Evolutionary conservation across 2,888 invertebrate species (phyloP).

Genomic region (Salpingus planirostris): DNA sequence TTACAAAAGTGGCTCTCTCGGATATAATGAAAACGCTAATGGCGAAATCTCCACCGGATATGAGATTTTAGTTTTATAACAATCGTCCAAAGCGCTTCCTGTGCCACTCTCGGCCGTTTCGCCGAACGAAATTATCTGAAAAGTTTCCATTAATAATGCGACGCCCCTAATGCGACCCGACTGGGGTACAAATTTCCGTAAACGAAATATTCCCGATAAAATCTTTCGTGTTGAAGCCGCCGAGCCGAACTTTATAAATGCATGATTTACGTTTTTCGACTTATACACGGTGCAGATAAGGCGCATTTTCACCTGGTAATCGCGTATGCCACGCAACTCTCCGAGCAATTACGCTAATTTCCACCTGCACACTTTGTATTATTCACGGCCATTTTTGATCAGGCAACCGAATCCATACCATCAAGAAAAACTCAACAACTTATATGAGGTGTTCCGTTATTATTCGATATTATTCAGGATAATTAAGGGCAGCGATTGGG

Average conservation of each 20-base stretch:
- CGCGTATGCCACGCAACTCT: slow-evolving; percentile 29
- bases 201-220: slow-evolving; percentile 19
- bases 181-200: slow-evolving; percentile 24
- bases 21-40: slow-evolving; percentile 18
- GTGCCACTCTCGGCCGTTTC: no score
- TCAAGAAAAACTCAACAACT: no score
- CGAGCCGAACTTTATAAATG: slow-evolving; percentile 14
- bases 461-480: no score
- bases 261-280: slow-evolving; percentile 21
- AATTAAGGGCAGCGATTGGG: no score
- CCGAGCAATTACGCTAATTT: neutral
- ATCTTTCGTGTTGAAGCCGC: slow-evolving; percentile 11
- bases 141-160: slow-evolving; percentile 15
- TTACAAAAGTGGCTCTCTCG: slow-evolving; percentile 6
- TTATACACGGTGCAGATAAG: slow-evolving; percentile 21
- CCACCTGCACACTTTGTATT: no score
- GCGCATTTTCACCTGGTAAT: slow-evolving; percentile 19
- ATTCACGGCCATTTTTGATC: no score
- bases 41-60: slow-evolving; percentile 27
- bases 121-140: slow-evolving; percentile 19
- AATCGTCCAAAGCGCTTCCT: slow-evolving; percentile 27
- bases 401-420: no score
- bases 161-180: slow-evolving; percentile 16
- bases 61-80: slow-evolving; percentile 33
- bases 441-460: no score